These are phyloP conservation scores for Hassar affinis DNA, from an alignment of 2,113 vertebrate genomes.

Conservation along the genomic window DNA sequence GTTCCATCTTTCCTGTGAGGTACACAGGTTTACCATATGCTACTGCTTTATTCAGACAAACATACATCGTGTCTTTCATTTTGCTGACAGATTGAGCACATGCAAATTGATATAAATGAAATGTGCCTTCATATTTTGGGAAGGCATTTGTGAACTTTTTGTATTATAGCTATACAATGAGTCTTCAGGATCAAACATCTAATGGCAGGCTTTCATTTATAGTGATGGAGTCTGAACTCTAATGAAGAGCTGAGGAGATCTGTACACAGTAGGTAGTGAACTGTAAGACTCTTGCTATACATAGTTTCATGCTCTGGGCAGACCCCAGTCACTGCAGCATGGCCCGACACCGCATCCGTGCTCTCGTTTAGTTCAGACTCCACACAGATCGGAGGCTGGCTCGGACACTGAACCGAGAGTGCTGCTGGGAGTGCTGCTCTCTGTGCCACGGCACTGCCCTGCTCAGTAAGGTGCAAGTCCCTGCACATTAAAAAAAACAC, in stretches of 20 bases:
- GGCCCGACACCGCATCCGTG: background rate
- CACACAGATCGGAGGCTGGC: too few species aligned
- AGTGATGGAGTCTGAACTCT: background rate
- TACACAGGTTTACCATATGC: too few species aligned
- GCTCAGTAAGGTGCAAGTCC: background rate
- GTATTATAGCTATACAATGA: too few species aligned
- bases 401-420: too few species aligned
- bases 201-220: background rate
- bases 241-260: background rate
- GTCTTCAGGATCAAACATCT: background rate
- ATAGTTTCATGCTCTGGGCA: background rate
- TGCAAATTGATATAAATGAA: background rate
- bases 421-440: too few species aligned
- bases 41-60: background rate
- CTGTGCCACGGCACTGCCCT: too few species aligned
- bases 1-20: background rate
- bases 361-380: background rate
- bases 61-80: background rate
- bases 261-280: background rate
- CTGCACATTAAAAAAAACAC: background rate
- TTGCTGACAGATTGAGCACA: background rate
- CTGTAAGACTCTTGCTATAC: background rate
- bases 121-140: background rate
- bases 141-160: background rate
- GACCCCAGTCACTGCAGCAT: background rate